Conservation (phyloP, 1,140 invertebrate genomes). For the Zaprionus kolodkinae region DNA sequence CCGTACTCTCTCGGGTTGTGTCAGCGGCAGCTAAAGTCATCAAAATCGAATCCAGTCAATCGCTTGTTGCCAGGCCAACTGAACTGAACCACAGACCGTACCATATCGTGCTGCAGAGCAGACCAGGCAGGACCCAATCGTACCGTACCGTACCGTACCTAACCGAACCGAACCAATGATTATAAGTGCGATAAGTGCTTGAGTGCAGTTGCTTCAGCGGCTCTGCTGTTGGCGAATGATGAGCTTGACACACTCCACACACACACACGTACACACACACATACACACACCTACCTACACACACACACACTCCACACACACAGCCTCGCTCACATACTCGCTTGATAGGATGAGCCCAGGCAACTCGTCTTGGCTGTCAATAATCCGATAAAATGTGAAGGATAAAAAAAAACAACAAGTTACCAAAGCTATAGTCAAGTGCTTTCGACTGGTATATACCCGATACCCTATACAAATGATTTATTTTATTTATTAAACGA, state of each 20-base stretch:
- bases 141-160: slow-evolving; percentile 39
- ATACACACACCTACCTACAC: not conserved
- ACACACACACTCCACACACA: not conserved
- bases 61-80: slow-evolving; percentile 15
- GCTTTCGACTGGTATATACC: not conserved
- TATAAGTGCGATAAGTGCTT: slow-evolving; percentile 60
- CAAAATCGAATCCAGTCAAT: slow-evolving; percentile 30
- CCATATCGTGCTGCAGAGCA: not conserved
- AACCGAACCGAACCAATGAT: slow-evolving; percentile 39
- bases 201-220: slow-evolving; percentile 44
- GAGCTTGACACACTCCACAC: slow-evolving; percentile 8
- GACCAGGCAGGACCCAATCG: not conserved
- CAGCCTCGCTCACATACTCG: not conserved
- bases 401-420: slow-evolving; percentile 18
- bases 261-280: not conserved
- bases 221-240: slow-evolving; percentile 1
- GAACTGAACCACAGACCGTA: slow-evolving; percentile 38
- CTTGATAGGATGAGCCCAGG: slow-evolving; percentile 4
- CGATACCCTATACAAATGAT: too few species aligned
- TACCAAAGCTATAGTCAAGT: not conserved
- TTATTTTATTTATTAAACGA: not conserved
- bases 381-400: slow-evolving; percentile 73
- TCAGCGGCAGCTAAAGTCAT: slow-evolving; percentile 21
- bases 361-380: slow-evolving; percentile 65
- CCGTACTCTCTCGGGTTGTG: slow-evolving; percentile 2